Conservation (phyloP, 2,888 invertebrate species). For the Drosophila mimetica region DNA sequence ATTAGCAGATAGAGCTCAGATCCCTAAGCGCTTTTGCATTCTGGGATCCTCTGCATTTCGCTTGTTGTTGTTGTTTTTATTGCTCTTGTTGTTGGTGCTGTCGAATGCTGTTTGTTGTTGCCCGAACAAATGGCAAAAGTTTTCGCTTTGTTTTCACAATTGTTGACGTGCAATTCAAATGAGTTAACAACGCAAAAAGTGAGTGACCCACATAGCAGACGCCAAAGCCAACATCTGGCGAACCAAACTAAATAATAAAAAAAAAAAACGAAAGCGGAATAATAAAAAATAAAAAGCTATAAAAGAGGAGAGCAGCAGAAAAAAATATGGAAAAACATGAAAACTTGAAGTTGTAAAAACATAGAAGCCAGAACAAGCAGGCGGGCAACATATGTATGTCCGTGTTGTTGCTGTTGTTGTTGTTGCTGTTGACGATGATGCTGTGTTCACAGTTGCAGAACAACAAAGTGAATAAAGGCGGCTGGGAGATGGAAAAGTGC, state of each 20-base stretch:
- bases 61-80: slow-evolving; percentile 21
- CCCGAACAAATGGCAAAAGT: slow-evolving; percentile 73
- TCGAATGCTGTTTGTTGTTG: slow-evolving; percentile 40
- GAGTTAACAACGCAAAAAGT: slow-evolving; percentile 67
- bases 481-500: slow-evolving; percentile 4
- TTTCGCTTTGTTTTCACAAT: slow-evolving; percentile 72
- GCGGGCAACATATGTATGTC: slow-evolving; percentile 50
- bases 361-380: slow-evolving; percentile 31
- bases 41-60: neutral
- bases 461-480: slow-evolving; percentile 44
- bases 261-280: slow-evolving; percentile 12
- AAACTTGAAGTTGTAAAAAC: slow-evolving; percentile 43
- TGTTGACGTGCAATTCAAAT: slow-evolving; percentile 80
- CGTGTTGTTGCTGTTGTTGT: slow-evolving; percentile 24
- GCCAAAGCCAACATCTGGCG: slow-evolving; percentile 44
- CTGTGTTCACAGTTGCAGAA: slow-evolving; percentile 44
- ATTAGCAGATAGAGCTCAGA: slow-evolving; percentile 30
- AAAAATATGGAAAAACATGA: slow-evolving; percentile 32
- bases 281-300: slow-evolving; percentile 40
- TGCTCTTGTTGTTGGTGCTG: slow-evolving; percentile 23
- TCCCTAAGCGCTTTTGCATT: slow-evolving; percentile 27
- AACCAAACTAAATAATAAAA: slow-evolving; percentile 27
- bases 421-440: too few relatives aligned
- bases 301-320: slow-evolving; percentile 6
- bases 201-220: slow-evolving; percentile 46